phyloP scores from a whole-genome alignment of 2,113 vertebrate species.

The Anguilla japonica region DNA sequence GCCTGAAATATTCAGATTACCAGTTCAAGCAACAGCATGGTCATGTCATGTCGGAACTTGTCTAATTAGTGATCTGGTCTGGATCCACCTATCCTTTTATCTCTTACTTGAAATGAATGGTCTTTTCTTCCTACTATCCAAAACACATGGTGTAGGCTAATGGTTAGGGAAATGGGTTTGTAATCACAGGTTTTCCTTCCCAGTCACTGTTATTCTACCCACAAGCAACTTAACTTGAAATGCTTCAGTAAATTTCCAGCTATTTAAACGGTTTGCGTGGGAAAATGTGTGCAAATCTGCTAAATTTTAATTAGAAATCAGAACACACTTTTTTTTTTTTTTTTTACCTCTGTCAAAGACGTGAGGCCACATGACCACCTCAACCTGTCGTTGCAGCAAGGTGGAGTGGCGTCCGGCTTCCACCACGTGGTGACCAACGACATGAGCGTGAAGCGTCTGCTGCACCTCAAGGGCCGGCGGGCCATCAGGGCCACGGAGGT shows the following conservation, averaged over 20 bases:
- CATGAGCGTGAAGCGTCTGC: constrained; percentile 34
- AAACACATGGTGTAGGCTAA: too few relatives aligned
- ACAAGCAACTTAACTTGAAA: too few relatives aligned
- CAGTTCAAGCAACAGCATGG: background rate
- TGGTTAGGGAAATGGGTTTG: too few relatives aligned
- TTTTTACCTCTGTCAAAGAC: background rate
- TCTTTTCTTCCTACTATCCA: too few relatives aligned
- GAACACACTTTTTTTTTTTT: background rate
- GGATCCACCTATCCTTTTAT: background rate
- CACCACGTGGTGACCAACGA: constrained; percentile 56
- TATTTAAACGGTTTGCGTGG: too few relatives aligned
- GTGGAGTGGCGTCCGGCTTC: constrained; percentile 72
- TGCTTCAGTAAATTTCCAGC: too few relatives aligned
- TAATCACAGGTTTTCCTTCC: too few relatives aligned
- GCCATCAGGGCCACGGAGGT: constrained; percentile 58
- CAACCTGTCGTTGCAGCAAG: constrained; percentile 52
- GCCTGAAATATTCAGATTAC: background rate
- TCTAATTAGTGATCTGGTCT: background rate
- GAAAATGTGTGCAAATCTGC: too few relatives aligned
- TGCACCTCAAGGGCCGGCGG: constrained; percentile 66
- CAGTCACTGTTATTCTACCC: too few relatives aligned
- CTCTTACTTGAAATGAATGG: background rate
- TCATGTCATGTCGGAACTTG: background rate
- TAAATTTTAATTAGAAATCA: too few relatives aligned
- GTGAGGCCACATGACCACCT: background rate